A percentile compares a stretch with the other conserved stretches of the same genome.
Evolutionary conservation across 2,797 vertebrate genomes (phyloP).

Genomic region (Chaenodraco wilsoni): DNA sequence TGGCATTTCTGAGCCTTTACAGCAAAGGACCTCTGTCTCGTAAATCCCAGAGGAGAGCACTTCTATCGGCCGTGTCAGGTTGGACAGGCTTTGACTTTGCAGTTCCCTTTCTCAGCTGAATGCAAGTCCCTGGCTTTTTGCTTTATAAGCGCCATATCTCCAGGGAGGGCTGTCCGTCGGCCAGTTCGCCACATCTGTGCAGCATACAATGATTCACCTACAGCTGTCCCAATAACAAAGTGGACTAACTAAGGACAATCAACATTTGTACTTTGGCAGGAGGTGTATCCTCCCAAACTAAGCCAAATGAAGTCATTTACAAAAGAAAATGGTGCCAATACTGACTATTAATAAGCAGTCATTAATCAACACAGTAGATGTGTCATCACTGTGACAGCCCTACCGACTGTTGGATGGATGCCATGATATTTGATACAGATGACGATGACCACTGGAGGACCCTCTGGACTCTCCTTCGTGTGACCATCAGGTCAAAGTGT

Average conservation of each 20-base stretch:
- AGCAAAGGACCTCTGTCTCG: constrained; percentile 46
- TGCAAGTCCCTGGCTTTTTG: constrained; percentile 18
- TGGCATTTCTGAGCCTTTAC: constrained; percentile 46
- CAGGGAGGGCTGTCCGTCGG: not conserved
- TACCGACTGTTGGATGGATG: not conserved
- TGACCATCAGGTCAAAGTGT: not conserved
- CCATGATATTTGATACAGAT: not conserved
- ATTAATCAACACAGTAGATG: no score
- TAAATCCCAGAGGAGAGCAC: constrained; percentile 45
- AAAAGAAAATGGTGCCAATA: no score
- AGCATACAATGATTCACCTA: not conserved
- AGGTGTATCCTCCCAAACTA: no score
- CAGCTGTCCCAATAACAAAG: no score
- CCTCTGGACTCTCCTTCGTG: not conserved
- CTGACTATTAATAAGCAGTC: no score
- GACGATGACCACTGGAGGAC: not conserved
- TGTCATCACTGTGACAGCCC: no score
- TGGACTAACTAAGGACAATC: no score
- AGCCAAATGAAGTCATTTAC: no score
- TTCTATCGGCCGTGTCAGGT: constrained; percentile 32
- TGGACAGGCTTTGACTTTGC: constrained; percentile 41
- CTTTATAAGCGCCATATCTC: not conserved
- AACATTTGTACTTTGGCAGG: no score
- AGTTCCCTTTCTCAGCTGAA: constrained; percentile 25
- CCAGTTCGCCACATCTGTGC: not conserved